Base-by-base conservation (phyloP, 2,113 vertebrate species). In the Tamias sibiricus region DNA sequence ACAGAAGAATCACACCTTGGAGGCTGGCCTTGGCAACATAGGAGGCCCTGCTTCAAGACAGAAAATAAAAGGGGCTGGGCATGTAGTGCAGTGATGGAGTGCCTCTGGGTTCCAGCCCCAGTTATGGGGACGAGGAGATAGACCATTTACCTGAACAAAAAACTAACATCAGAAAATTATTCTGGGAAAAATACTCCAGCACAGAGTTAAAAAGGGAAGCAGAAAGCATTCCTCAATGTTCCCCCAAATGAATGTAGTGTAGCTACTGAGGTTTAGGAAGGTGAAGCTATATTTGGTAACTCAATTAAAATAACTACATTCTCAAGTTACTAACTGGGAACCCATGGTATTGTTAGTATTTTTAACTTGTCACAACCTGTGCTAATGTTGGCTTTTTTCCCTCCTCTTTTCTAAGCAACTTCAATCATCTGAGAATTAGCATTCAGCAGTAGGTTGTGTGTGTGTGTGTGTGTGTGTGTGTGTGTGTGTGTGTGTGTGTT, bases 321-420 rank as follows among this genome's bases (percentile, higher is more conserved):
- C 96, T 98, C 93, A 92, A 77, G 80, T 96, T 93, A 93, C 97
- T 83, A 95, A 80, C 91, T 92, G 66, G 87, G 89, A 97, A 97
- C 94, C 85, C 87, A 83, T 42, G 93, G 93, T 95, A 96, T 97
- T 98, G 91, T 93, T 84, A 91, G 96, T 96, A 96, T 96, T 91
- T 94, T 96, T 69, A 94, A 95, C 96, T 92, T 97, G 96, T 96
- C 93, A 94, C 83, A 93, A 94, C 94, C 79, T 96, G 96, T 91
- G 90, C 66, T 95, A 28, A 42, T 2, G 57, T 74, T 59, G 87
- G 54, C 42, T 81, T n/a, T 66, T 68, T 32, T 32, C 22, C 83
- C 54, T 49, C 11, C 74, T 84, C 80, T 84, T 90, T 72, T 54
- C 59, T 57, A 84, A 92, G 82, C 35, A 86, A 87, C 68, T 84